Conservation (phyloP, 2,888 invertebrate species). For the Ichneumon xanthorius region DNA sequence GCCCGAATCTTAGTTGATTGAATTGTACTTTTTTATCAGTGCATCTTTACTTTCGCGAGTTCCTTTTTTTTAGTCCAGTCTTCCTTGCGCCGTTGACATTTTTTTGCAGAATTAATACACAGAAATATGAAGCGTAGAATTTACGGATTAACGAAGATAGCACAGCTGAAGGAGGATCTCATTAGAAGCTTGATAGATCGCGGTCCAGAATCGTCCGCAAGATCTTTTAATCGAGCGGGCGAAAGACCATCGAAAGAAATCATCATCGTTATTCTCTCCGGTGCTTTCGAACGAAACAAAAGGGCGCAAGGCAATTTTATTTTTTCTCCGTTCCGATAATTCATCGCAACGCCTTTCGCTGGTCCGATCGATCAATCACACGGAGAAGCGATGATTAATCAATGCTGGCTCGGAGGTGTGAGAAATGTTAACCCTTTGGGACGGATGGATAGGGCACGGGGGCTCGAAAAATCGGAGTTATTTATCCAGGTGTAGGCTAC, state of each 20-base stretch:
- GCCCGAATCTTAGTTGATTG: too few relatives aligned
- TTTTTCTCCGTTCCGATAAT: constrained; percentile 16
- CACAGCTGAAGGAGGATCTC: constrained; percentile 19
- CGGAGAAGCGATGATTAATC: constrained; percentile 21
- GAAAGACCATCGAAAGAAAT: constrained; percentile 12
- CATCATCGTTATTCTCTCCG: background rate
- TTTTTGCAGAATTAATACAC: too few relatives aligned
- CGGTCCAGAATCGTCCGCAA: background rate
- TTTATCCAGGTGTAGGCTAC: background rate
- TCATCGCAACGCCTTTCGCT: constrained; percentile 18
- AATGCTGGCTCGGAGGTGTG: background rate
- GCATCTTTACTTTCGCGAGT: too few relatives aligned
- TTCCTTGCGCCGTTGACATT: too few relatives aligned
- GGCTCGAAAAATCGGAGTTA: background rate
- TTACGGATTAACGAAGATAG: background rate
- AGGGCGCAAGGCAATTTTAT: background rate
- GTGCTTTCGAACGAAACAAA: background rate
- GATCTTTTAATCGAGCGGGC: constrained; percentile 26
- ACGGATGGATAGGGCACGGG: background rate
- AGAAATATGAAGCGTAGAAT: background rate
- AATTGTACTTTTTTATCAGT: too few relatives aligned
- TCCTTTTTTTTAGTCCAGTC: too few relatives aligned
- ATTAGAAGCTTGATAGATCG: constrained; percentile 48
- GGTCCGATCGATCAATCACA: constrained; percentile 6
- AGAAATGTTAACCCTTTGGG: constrained; percentile 8